Base-by-base conservation (phyloP, 1,140 invertebrate species). In the Hypothenemus hampei region DNA sequence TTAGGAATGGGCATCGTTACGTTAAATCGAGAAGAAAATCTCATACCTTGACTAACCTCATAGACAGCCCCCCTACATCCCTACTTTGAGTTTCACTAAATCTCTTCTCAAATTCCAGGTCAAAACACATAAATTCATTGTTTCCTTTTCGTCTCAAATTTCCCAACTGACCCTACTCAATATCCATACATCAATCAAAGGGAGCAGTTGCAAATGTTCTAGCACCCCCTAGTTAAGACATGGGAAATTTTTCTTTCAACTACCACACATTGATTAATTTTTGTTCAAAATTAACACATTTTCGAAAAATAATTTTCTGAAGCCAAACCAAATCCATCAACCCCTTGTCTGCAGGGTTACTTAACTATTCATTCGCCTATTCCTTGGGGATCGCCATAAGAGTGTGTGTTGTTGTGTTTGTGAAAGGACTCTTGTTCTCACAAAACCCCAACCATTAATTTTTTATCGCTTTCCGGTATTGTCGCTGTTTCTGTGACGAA, bases 381-480 rank as follows among this genome's bases (percentile, higher is more conserved):
- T 20, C 48, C 24, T 18, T 4, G 22, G 22, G 26, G 11, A 33
- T 41, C 29, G 36, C 19, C 46, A 37, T 21, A 37, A 49, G 37
- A 48, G 15, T 5, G 46, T 48, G n/a, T n/a, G n/a, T n/a, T n/a
- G n/a, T n/a, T n/a, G n/a, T 52, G 29, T 44, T 44, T 22, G 39
- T 52, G 50, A 52, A 52, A 52, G 44, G 50, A 15, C 52, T 41
- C 43, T 47, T 55, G 52, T 55, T 55, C 52, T 55, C 41, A 47
- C 43, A 46, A 55, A 47, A 46, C 44, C 52, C 41, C 40, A 55
- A 19, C 33, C 44, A 55, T 55, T 24, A 55, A 55, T 55, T 55
- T 55, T 55, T 55, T 55, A 55, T 55, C 52, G 21, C 43, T 55
- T 55, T 55, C 44, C 33, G 31, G 41, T 55, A 55, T 46, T 47